A percentile compares a stretch with the other conserved stretches of the same genome.
phyloP scores from a whole-genome alignment of 2,888 invertebrate species.

The Yponomeuta plumbellus region DNA sequence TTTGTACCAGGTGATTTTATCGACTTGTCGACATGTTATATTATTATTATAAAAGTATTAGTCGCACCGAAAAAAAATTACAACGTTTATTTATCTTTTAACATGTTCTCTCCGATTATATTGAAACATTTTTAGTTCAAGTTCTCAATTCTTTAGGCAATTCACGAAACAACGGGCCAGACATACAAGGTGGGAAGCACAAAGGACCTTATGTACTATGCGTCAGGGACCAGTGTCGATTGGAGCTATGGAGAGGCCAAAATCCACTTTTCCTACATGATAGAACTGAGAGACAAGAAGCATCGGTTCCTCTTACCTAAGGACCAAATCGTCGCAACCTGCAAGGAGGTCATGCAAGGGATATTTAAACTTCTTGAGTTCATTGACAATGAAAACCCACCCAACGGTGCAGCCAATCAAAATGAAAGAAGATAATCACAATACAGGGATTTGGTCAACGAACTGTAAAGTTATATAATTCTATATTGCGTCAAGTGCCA shows the following conservation, averaged over 20 bases:
- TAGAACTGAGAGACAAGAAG: conserved; percentile 56
- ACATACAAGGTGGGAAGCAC: conserved; percentile 68
- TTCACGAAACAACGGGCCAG: conserved; percentile 44
- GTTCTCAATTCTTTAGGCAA: conserved; percentile 39
- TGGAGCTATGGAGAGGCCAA: conserved; percentile 60
- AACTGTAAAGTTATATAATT: neutral
- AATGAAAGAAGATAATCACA: neutral
- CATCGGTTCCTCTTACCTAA: conserved; percentile 58
- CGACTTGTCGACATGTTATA: no score
- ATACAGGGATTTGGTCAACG: neutral
- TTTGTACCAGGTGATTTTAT: no score
- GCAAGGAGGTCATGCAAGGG: conserved; percentile 45
- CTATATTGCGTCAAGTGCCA: neutral
- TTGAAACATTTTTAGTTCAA: neutral
- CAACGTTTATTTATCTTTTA: no score
- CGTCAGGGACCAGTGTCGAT: conserved; percentile 58
- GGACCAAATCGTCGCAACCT: conserved; percentile 51
- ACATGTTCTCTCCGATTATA: no score
- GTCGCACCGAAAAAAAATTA: no score
- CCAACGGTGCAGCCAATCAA: neutral
- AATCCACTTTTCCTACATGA: conserved; percentile 62
- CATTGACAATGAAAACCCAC: conserved; percentile 34
- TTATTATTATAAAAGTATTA: no score
- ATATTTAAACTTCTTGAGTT: conserved; percentile 52
- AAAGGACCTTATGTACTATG: conserved; percentile 67